Percentiles rank a stretch among this genome's conserved stretches.
phyloP scores from a whole-genome alignment of 2,888 invertebrate genomes.

The Drosophila vallismaia region DNA sequence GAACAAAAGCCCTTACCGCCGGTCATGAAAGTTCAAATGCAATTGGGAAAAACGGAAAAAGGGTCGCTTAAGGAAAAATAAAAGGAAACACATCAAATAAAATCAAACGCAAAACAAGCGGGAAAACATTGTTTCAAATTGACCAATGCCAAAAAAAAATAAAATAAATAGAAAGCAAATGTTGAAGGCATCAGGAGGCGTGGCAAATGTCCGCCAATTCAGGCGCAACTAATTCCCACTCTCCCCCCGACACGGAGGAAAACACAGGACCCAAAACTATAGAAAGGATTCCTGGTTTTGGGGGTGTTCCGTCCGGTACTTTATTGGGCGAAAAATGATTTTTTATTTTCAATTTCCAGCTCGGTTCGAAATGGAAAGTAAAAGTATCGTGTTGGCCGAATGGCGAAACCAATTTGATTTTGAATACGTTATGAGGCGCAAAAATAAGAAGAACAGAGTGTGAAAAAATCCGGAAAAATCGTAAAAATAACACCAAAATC shows the following conservation, averaged over 20 bases:
- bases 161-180: constrained; percentile 9
- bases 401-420: constrained; percentile 73
- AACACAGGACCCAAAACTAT: constrained; percentile 22
- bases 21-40: constrained; percentile 49
- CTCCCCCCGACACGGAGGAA: constrained; percentile 1
- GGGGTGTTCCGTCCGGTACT: constrained; percentile 57
- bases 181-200: constrained; percentile 26
- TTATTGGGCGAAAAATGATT: constrained; percentile 82
- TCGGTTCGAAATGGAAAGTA: constrained; percentile 62
- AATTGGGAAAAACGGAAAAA: constrained; percentile 53
- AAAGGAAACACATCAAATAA: constrained; percentile 69
- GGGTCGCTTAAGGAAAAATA: constrained; percentile 49
- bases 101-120: constrained; percentile 78
- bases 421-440: constrained; percentile 81
- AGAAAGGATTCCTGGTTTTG: constrained; percentile 21
- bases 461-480: constrained; percentile 70
- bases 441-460: constrained; percentile 61
- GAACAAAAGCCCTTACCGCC: constrained; percentile 18
- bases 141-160: constrained; percentile 53
- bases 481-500: constrained; percentile 49
- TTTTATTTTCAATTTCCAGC: constrained; percentile 74
- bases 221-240: constrained; percentile 79
- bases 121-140: constrained; percentile 76
- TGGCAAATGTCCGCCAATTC: constrained; percentile 75
- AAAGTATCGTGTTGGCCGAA: constrained; percentile 66